A percentile compares a stretch with the other conserved stretches of the same genome.
Conservation (phyloP, 2,888 invertebrate species). For the Nebria brevicollis region DNA sequence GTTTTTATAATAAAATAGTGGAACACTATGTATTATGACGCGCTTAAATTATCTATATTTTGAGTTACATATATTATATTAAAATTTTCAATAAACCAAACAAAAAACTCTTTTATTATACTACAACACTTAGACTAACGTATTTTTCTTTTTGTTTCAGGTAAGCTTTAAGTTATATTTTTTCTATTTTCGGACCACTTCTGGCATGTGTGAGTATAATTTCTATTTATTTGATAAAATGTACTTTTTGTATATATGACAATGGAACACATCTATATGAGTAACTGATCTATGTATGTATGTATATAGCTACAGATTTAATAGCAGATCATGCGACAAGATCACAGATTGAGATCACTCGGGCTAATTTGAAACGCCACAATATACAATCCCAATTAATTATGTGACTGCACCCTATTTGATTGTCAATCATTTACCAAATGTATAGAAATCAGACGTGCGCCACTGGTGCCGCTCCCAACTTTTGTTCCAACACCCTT, state of each 20-base stretch:
- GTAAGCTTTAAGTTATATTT: not conserved
- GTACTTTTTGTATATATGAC: not conserved
- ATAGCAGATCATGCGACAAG: not conserved
- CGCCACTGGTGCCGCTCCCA: conserved; percentile 1
- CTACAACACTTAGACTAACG: not conserved
- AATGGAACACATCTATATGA: no score
- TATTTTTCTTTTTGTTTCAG: not conserved
- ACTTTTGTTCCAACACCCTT: not conserved
- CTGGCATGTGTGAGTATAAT: not conserved
- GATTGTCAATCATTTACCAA: not conserved
- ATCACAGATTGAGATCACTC: not conserved
- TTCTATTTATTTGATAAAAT: not conserved
- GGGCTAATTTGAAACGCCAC: not conserved
- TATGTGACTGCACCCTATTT: not conserved
- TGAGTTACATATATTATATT: no score
- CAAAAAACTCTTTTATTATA: no score
- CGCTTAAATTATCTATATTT: no score
- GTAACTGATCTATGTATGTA: no score
- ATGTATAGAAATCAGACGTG: not conserved
- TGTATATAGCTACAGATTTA: no score
- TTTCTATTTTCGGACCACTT: not conserved
- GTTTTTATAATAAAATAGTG: no score
- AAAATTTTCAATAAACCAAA: no score
- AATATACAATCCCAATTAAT: not conserved
- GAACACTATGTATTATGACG: no score